Conservation (phyloP, 2,113 vertebrate species). For the Syngnathus typhle region DNA sequence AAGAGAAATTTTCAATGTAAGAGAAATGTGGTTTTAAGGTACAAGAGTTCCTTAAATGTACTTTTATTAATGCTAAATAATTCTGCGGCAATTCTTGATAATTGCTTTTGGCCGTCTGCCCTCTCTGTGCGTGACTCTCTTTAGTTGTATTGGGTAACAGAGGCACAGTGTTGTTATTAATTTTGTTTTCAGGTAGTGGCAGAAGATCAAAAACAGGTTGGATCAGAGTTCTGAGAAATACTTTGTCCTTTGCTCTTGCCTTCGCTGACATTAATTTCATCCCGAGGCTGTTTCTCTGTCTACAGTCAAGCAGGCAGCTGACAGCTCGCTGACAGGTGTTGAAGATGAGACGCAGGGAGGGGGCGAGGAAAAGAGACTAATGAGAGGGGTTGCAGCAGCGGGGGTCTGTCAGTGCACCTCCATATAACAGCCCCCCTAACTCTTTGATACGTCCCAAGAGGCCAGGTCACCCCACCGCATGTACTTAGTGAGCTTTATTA, state of each 20-base stretch:
- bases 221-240: constrained; percentile 34
- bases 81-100: too few relatives aligned
- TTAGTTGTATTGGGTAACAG: constrained; percentile 5
- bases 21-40: too few relatives aligned
- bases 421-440: constrained; percentile 34
- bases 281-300: constrained; percentile 33
- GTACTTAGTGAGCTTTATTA: constrained; percentile 25
- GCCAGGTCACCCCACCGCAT: constrained; percentile 28
- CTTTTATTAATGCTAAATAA: too few relatives aligned
- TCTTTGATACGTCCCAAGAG: constrained; percentile 48
- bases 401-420: constrained; percentile 46
- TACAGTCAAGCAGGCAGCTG: constrained; percentile 51
- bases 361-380: constrained; percentile 32
- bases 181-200: constrained; percentile 18
- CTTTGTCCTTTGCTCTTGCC: constrained; percentile 18
- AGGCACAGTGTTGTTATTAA: constrained; percentile 17
- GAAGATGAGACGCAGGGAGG: constrained; percentile 20
- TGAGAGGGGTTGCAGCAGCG: constrained; percentile 40
- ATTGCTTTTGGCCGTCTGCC: neutral
- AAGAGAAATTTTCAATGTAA: too few relatives aligned
- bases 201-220: constrained; percentile 20
- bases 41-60: too few relatives aligned
- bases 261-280: constrained; percentile 25
- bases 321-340: constrained; percentile 47
- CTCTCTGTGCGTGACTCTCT: neutral